Base-by-base conservation (phyloP, 2,113 vertebrate species). In the Crotalus helleri region DNA sequence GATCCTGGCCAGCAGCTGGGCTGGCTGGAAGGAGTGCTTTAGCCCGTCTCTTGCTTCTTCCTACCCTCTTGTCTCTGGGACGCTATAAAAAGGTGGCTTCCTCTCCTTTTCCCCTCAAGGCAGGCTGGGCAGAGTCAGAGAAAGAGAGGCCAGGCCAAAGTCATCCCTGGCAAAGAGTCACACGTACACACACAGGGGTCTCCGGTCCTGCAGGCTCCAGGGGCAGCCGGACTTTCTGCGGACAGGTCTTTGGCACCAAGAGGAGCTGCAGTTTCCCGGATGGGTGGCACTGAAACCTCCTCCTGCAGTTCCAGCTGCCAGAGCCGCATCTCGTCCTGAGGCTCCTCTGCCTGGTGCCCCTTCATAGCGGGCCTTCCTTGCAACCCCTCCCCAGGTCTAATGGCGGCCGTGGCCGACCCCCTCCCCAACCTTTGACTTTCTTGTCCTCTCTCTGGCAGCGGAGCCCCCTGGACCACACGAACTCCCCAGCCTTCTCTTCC, bases 401-500 rank as follows among this genome's bases (percentile, higher is more conserved):
- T 33, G 0, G 96, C 91, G 88, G 44, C 86, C 0, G 0, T 85
- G 0, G 0, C 51, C 90, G 33, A 61, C 69, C 7, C 1, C 92
- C 58, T 19, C 58, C 58, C 12, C 7, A 87, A 91, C 93, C 57
- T 12, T 93, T 94, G 96, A 96, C 55, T 57, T 57, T 4, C 13
- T 5, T 74, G 64, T n/a, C n/a, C 5, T 74, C 15, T 74, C 64
- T 33, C n/a, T 74, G 64, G 4, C n/a, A 33, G 93, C 90, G 61
- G 93, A 58, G 94, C 96, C 95, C 59, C 1, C 24, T 12, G 26
- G 29, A 29, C 26, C 94, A 90, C 95, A 95, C 94, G 96, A 96
- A 97, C 96, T 96, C 96, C 96, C 97, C 94, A 57, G 89, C 33
- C 95, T 95, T 95, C 89, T 69, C 87, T 94, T 64, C 57, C 92